phyloP scores from a whole-genome alignment of 2,113 vertebrate genomes.

The Pterocles orientalis region DNA sequence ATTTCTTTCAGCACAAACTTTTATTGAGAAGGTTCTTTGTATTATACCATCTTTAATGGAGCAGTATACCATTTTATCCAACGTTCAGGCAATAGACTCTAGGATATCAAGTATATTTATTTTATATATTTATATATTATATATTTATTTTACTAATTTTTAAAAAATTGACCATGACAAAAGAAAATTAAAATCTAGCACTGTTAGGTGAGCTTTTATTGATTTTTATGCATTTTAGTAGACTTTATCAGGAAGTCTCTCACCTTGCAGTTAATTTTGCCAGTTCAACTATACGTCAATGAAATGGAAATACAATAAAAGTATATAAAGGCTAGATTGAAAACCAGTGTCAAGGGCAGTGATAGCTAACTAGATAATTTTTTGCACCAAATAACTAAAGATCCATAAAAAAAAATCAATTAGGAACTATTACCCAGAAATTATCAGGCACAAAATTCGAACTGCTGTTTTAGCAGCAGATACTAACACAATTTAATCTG shows the following conservation, averaged over 20 bases:
- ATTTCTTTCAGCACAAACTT: neutral
- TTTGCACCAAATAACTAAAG: neutral
- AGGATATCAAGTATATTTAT: neutral
- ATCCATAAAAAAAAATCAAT: neutral
- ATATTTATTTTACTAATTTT: neutral
- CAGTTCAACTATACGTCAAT: neutral
- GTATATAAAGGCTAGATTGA: neutral
- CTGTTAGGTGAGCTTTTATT: neutral
- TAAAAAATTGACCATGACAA: neutral
- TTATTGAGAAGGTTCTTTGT: neutral
- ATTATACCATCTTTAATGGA: neutral
- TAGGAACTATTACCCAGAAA: neutral
- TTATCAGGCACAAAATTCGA: neutral
- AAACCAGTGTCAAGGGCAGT: neutral
- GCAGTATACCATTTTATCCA: neutral
- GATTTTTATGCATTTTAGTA: neutral
- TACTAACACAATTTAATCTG: neutral
- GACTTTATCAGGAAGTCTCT: neutral
- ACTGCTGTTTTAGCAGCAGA: neutral
- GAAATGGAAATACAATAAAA: neutral
- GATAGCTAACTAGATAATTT: neutral
- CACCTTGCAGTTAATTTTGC: neutral
- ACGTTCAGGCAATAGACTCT: neutral
- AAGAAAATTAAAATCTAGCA: neutral
- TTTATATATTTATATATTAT: no score